Evolutionary conservation across 1,140 invertebrate genomes (phyloP).

Genomic region (Archivesica marissinica): DNA sequence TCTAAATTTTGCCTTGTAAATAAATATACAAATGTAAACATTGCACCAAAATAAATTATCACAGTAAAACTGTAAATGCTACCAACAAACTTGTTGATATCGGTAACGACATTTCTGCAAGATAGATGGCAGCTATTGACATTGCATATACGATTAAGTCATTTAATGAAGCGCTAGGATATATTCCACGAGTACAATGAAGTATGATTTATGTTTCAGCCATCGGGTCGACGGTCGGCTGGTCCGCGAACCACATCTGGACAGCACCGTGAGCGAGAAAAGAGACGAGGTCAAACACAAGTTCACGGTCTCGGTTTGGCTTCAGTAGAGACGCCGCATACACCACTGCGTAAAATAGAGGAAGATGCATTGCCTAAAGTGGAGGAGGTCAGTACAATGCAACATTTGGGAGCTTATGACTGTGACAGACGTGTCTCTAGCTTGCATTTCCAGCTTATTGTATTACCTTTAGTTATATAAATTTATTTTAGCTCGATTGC

Average conservation of each 20-base stretch:
- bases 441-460: no score
- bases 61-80: neutral
- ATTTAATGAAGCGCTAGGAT: neutral
- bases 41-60: neutral
- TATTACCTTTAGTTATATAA: no score
- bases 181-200: neutral
- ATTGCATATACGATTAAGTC: neutral
- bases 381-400: slow-evolving; percentile 67
- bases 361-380: slow-evolving; percentile 69
- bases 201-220: slow-evolving; percentile 15
- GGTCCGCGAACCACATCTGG: slow-evolving; percentile 41
- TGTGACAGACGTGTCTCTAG: no score
- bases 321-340: slow-evolving; percentile 10
- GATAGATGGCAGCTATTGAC: neutral
- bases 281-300: slow-evolving; percentile 61
- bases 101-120: neutral
- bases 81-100: neutral
- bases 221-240: slow-evolving; percentile 51
- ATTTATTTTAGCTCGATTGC: no score
- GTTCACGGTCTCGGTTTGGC: slow-evolving; percentile 61
- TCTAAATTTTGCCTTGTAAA: no score
- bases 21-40: neutral
- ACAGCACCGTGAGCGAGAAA: slow-evolving; percentile 21
- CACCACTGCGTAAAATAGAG: slow-evolving; percentile 64
- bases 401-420: no score